Percentiles rank a stretch among this genome's conserved stretches.
phyloP scores from a whole-genome alignment of 1,140 invertebrate species.

The Idris sp. region DNA sequence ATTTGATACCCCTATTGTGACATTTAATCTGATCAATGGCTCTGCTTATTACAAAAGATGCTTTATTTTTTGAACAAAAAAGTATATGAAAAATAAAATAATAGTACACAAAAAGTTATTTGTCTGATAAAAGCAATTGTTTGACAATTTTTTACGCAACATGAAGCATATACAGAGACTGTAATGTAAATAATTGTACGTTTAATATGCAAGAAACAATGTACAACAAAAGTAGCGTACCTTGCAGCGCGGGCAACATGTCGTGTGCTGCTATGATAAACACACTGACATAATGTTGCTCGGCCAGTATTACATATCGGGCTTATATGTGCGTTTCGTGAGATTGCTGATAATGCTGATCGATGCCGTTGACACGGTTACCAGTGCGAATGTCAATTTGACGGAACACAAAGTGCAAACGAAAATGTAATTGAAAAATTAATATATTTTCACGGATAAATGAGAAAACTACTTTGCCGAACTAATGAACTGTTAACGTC shows the following conservation, averaged over 20 bases:
- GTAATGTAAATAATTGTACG: slow-evolving; percentile 16
- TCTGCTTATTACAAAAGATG: too few species aligned
- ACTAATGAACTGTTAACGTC: too few species aligned
- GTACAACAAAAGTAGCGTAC: slow-evolving; percentile 36
- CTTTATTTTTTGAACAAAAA: too few species aligned
- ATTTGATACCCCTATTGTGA: too few species aligned
- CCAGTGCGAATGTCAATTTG: slow-evolving; percentile 53
- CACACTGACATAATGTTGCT: slow-evolving; percentile 48
- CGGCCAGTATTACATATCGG: slow-evolving; percentile 40
- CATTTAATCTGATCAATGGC: too few species aligned
- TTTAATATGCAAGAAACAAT: slow-evolving; percentile 24
- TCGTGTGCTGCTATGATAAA: slow-evolving; percentile 57
- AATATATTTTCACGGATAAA: too few species aligned
- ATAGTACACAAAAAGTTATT: too few species aligned
- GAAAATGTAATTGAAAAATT: slow-evolving; percentile 31
- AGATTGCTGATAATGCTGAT: slow-evolving; percentile 61
- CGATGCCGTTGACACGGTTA: slow-evolving; percentile 63
- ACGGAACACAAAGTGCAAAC: slow-evolving; percentile 5
- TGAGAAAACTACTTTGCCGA: too few species aligned
- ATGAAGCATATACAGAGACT: neutral
- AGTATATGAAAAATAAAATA: too few species aligned
- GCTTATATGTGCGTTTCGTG: slow-evolving; percentile 49
- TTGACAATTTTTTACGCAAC: too few species aligned
- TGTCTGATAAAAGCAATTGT: too few species aligned
- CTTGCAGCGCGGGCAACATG: slow-evolving; percentile 55